These are phyloP conservation scores for Nymphalis urticae DNA, from an alignment of 2,888 invertebrate species.

Conservation along the genomic window DNA sequence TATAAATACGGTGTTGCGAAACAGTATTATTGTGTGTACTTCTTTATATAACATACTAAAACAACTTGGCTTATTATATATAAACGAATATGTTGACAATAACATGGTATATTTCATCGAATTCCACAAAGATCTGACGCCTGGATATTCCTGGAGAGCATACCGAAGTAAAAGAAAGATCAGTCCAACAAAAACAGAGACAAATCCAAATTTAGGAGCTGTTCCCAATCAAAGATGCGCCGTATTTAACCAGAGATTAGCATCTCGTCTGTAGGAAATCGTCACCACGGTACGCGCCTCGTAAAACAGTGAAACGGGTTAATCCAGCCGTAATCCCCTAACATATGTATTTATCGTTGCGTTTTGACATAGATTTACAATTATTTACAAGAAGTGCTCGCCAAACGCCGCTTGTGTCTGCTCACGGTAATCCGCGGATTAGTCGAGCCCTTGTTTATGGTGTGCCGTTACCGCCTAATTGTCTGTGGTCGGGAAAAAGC, in stretches of 20 bases:
- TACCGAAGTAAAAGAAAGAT: conserved; percentile 53
- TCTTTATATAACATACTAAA: too few relatives aligned
- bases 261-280: conserved; percentile 67
- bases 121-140: conserved; percentile 1
- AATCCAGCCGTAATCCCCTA: conserved; percentile 71
- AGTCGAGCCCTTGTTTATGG: conserved; percentile 72
- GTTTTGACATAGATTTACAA: conserved; percentile 82
- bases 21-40: too few relatives aligned
- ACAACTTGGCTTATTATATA: too few relatives aligned
- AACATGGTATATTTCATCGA: background rate
- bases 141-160: conserved; percentile 32
- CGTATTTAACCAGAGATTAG: conserved; percentile 72
- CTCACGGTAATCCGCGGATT: conserved; percentile 74
- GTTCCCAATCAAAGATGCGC: conserved; percentile 56
- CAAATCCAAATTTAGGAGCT: conserved; percentile 60
- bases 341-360: conserved; percentile 79
- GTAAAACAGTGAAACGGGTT: conserved; percentile 77
- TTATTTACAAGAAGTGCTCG: conserved; percentile 75
- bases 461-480: conserved; percentile 65
- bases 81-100: background rate
- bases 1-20: too few relatives aligned
- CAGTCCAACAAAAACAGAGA: conserved; percentile 43
- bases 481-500: conserved; percentile 69
- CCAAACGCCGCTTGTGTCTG: conserved; percentile 68
- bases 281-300: conserved; percentile 62